Evolutionary conservation across 1,140 invertebrate species (phyloP).

Genomic region (Nephila pilipes): DNA sequence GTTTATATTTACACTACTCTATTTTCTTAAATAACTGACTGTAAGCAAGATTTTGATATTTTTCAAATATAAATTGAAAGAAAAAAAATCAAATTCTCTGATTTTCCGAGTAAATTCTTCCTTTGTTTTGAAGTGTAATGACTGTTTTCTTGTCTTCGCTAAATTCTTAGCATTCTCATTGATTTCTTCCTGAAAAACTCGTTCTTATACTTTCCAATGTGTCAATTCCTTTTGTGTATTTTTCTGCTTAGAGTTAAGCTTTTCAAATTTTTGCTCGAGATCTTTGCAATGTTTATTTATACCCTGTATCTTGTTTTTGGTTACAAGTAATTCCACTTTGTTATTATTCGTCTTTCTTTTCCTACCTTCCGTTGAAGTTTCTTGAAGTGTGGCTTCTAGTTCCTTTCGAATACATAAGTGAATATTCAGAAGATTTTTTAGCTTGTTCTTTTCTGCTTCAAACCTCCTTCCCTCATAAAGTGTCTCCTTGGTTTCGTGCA

Average conservation of each 20-base stretch:
- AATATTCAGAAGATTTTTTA: slow-evolving; percentile 98
- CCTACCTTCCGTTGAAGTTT: slow-evolving; percentile 96
- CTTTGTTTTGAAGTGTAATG: too few species aligned
- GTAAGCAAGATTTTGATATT: slow-evolving; percentile 92
- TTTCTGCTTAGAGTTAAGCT: too few species aligned
- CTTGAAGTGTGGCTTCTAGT: slow-evolving; percentile 90
- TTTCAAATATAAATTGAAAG: slow-evolving; percentile 94
- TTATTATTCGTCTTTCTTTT: slow-evolving; percentile 92
- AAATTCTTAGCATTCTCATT: slow-evolving; percentile 97
- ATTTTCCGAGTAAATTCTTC: slow-evolving; percentile 98
- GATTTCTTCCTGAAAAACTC: slow-evolving; percentile 97
- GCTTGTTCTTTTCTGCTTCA: slow-evolving; percentile 98
- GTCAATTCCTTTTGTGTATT: slow-evolving; percentile 88
- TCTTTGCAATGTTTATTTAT: slow-evolving; percentile 90
- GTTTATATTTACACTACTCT: slow-evolving; percentile 97
- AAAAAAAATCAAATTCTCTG: slow-evolving; percentile 94
- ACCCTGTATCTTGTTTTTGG: slow-evolving; percentile 88
- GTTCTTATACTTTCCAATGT: slow-evolving; percentile 92
- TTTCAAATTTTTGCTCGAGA: slow-evolving; percentile 90
- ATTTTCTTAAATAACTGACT: slow-evolving; percentile 97
- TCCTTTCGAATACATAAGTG: slow-evolving; percentile 93
- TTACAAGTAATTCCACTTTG: slow-evolving; percentile 89
- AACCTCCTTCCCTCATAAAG: slow-evolving; percentile 96
- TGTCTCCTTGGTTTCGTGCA: slow-evolving; percentile 97
- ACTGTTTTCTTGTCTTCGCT: too few species aligned